Percentiles rank a stretch among this genome's conserved stretches.
These are phyloP conservation scores for Corythaixoides concolor DNA, from an alignment of 2,113 vertebrate species.

Conservation along the genomic window DNA sequence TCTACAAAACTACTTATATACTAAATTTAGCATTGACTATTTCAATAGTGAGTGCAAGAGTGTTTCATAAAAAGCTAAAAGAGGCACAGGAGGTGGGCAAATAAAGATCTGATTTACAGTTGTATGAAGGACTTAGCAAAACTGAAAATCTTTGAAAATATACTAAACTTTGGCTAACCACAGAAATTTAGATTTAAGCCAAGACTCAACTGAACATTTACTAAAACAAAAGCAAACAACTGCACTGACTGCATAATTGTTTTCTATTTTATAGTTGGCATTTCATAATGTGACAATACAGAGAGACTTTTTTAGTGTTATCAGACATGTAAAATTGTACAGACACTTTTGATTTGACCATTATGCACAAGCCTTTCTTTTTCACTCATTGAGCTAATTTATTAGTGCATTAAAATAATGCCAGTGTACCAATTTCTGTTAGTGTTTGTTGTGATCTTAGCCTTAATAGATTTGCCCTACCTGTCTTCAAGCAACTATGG, in stretches of 20 bases:
- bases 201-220: not conserved
- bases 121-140: not conserved
- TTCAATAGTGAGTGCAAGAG: not conserved
- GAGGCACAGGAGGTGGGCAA: not conserved
- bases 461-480: not conserved
- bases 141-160: constrained; percentile 6
- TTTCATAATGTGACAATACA: not conserved
- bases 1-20: not conserved
- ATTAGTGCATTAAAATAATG: not conserved
- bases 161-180: not conserved
- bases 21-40: not conserved
- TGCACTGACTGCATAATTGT: not conserved
- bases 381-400: not conserved
- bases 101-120: not conserved
- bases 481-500: not conserved
- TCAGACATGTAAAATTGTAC: not conserved
- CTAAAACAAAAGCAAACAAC: not conserved
- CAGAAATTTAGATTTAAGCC: not conserved
- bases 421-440: not conserved
- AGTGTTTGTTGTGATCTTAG: not conserved
- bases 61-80: not conserved
- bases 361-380: not conserved
- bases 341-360: not conserved
- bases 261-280: not conserved
- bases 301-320: not conserved